These are phyloP conservation scores for Haemorhous mexicanus DNA, from an alignment of 2,113 vertebrate genomes.

Conservation along the genomic window DNA sequence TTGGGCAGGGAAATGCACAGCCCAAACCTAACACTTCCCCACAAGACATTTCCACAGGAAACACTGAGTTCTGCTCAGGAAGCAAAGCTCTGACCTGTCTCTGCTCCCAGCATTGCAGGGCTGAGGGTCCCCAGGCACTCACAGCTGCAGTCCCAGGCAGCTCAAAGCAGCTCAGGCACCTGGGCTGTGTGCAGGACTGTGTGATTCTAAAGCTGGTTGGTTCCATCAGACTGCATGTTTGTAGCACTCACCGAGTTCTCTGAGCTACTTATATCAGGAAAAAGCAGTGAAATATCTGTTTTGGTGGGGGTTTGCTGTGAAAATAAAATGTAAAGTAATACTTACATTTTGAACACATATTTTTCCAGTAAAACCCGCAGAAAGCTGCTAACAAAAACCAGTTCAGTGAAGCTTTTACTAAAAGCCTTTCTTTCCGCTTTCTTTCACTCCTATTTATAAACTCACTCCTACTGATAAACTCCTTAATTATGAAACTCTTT, in stretches of 20 bases:
- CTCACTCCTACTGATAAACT: not conserved
- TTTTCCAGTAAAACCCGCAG: not conserved
- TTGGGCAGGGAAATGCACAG: fast-evolving
- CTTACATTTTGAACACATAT: not conserved
- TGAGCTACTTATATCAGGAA: not conserved
- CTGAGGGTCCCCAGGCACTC: not conserved
- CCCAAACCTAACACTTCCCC: not conserved
- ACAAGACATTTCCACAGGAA: not conserved
- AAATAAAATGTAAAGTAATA: not conserved
- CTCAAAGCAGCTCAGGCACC: fast-evolving
- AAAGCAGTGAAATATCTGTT: not conserved
- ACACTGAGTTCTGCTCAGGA: fast-evolving
- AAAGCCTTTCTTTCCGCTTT: not conserved
- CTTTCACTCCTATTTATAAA: not conserved
- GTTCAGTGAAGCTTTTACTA: not conserved
- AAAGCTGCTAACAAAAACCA: not conserved
- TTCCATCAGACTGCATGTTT: fast-evolving
- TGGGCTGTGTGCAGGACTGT: not conserved
- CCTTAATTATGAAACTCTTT: not conserved
- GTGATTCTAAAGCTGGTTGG: not conserved
- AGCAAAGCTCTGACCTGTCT: not conserved
- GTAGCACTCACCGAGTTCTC: not conserved
- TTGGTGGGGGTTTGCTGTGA: fast-evolving
- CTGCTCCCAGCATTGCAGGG: not conserved
- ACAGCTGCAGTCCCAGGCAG: fast-evolving